Evolutionary conservation across 1,140 invertebrate species (phyloP).

Genomic region (Cyclargus thomasi): DNA sequence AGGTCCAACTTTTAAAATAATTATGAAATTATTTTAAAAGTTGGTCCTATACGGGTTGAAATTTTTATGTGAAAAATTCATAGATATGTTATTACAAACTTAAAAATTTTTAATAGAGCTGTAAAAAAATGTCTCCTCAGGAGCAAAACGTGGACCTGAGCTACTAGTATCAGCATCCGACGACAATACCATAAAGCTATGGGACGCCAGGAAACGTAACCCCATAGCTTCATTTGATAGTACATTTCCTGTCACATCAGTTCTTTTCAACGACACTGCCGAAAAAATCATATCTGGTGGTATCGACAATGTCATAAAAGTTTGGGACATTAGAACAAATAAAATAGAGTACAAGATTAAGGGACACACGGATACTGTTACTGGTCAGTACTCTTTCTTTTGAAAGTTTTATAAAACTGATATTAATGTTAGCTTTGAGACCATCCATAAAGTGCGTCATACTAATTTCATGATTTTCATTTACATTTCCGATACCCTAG

Average conservation of each 20-base stretch:
- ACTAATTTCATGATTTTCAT: no score
- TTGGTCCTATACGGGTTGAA: no score
- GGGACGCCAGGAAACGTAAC: constrained; percentile 90
- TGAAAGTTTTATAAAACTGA: no score
- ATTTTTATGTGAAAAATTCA: no score
- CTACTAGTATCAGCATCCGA: constrained; percentile 95
- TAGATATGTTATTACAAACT: no score
- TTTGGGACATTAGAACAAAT: constrained; percentile 97
- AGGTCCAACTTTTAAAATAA: no score
- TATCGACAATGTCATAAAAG: constrained; percentile 98
- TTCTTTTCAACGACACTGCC: constrained; percentile 96
- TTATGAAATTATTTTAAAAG: no score
- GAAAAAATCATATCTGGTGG: constrained; percentile 92
- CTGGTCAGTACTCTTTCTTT: constrained; percentile 77
- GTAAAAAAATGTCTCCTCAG: constrained; percentile 38
- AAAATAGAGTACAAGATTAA: constrained; percentile 89
- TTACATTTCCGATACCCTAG: no score
- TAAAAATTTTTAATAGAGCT: no score
- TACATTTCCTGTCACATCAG: constrained; percentile 90
- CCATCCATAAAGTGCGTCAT: no score
- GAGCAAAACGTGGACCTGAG: constrained; percentile 90
- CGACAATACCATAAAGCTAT: constrained; percentile 94
- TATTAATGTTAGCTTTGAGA: no score
- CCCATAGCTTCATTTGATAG: constrained; percentile 87
- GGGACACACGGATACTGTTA: constrained; percentile 95